Evolutionary conservation across 2,113 vertebrate genomes (phyloP).

Genomic region (Gymnarchus niloticus): DNA sequence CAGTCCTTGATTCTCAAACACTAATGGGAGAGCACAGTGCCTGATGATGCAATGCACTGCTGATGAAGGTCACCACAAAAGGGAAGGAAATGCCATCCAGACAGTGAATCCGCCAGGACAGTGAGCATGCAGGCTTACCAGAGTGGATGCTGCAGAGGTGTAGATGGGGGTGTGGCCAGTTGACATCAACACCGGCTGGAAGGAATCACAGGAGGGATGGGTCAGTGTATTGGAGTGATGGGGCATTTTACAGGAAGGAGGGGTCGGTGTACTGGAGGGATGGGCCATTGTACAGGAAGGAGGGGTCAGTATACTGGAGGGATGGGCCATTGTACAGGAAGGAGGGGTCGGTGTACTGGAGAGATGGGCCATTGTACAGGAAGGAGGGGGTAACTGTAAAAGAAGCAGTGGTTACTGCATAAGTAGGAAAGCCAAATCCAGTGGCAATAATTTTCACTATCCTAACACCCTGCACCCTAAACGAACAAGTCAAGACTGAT

Average conservation of each 20-base stretch:
- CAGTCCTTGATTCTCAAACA: neutral
- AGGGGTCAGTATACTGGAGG: neutral
- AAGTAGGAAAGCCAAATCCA: neutral
- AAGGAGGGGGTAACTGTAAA: neutral
- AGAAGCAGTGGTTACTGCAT: neutral
- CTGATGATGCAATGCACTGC: neutral
- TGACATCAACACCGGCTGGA: constrained; percentile 72
- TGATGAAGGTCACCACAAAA: neutral
- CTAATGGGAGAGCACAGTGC: neutral
- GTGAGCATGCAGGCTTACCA: constrained; percentile 55
- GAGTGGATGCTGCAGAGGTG: constrained; percentile 70
- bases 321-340: neutral
- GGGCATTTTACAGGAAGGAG: neutral
- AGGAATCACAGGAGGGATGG: constrained; percentile 57
- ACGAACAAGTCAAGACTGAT: neutral
- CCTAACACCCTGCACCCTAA: neutral
- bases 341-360: neutral
- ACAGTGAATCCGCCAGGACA: neutral
- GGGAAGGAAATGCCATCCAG: neutral
- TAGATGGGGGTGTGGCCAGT: constrained; percentile 71
- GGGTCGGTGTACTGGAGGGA: constrained; percentile 24
- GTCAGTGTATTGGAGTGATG: neutral
- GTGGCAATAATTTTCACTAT: neutral
- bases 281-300: neutral
- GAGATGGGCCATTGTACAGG: neutral